These are phyloP conservation scores for Thalpophila matura DNA, from an alignment of 2,888 invertebrate genomes.

Conservation along the genomic window DNA sequence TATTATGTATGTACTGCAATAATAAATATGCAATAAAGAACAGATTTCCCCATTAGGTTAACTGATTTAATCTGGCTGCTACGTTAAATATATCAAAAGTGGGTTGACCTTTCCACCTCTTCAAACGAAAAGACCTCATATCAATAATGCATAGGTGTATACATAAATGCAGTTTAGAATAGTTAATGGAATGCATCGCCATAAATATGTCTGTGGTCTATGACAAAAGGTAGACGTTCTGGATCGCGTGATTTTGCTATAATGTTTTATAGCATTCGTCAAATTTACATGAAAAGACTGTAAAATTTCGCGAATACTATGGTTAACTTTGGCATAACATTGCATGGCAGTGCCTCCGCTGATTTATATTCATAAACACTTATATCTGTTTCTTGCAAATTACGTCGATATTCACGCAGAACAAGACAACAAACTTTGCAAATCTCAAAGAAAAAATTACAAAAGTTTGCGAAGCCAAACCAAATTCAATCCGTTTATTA, in stretches of 20 bases:
- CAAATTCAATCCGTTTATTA: constrained; percentile 59
- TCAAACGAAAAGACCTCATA: background rate
- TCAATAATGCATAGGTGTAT: background rate
- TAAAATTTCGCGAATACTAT: constrained; percentile 71
- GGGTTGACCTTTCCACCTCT: background rate
- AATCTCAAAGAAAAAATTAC: constrained; percentile 53
- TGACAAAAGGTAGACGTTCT: constrained; percentile 66
- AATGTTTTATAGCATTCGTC: constrained; percentile 64
- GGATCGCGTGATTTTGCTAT: constrained; percentile 72
- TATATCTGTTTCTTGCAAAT: constrained; percentile 48
- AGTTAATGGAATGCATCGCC: constrained; percentile 37
- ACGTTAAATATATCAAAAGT: background rate
- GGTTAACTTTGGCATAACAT: constrained; percentile 67
- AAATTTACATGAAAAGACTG: constrained; percentile 76
- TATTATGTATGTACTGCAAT: no score
- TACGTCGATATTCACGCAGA: constrained; percentile 46
- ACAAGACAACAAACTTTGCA: constrained; percentile 40
- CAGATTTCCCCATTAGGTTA: background rate
- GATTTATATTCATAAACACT: constrained; percentile 65
- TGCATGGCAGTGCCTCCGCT: constrained; percentile 62
- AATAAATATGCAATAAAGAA: background rate
- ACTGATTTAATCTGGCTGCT: background rate
- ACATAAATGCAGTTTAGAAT: constrained; percentile 6
- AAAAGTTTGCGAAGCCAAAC: constrained; percentile 60
- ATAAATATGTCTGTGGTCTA: constrained; percentile 39